phyloP scores from a whole-genome alignment of 2,797 vertebrate species.

The Pelodytes ibericus region DNA sequence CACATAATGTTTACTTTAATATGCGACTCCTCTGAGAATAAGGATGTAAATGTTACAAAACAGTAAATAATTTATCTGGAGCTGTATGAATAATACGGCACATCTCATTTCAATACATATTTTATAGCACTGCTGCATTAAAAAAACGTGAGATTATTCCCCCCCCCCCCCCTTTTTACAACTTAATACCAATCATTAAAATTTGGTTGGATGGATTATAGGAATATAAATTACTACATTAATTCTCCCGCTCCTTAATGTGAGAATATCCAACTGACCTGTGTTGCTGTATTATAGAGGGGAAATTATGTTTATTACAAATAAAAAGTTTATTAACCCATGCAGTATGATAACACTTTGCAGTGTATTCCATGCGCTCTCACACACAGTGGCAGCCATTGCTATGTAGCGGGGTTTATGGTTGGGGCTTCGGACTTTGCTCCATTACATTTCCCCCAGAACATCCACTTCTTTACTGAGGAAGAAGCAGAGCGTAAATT shows the following conservation, averaged over 20 bases:
- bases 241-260: conserved; percentile 9
- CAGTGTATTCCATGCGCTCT: too few relatives aligned
- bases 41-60: not conserved
- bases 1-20: not conserved
- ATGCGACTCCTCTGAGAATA: not conserved
- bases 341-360: too few relatives aligned
- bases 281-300: not conserved
- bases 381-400: too few relatives aligned
- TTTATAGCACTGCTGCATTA: conserved; percentile 28
- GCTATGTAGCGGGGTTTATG: too few relatives aligned
- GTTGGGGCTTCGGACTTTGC: too few relatives aligned
- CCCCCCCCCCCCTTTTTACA: too few relatives aligned
- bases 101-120: not conserved
- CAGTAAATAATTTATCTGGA: conserved; percentile 33
- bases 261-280: not conserved
- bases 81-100: conserved; percentile 32
- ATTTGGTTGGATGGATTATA: not conserved
- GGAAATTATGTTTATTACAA: too few relatives aligned
- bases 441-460: too few relatives aligned
- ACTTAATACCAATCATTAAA: conserved; percentile 28
- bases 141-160: conserved; percentile 3
- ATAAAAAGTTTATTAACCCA: too few relatives aligned
- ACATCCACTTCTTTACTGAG: too few relatives aligned
- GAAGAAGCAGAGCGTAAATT: too few relatives aligned
- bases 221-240: conserved; percentile 24